Conservation (phyloP, 1,140 invertebrate genomes). For the Eulimnadia texana region DNA sequence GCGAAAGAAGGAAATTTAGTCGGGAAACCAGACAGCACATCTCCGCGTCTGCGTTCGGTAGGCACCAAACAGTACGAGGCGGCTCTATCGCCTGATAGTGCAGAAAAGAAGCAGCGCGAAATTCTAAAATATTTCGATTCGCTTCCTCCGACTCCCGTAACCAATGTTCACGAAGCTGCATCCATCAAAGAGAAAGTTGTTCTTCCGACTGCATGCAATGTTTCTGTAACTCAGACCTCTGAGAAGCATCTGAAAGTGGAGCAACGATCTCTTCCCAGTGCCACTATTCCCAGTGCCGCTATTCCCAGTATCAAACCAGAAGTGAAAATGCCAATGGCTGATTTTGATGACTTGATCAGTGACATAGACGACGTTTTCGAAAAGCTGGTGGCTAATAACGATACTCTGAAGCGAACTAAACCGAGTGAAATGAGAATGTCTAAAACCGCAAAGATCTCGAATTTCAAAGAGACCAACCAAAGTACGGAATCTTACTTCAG, state of each 20-base stretch:
- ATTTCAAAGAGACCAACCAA: not conserved
- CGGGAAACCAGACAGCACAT: slow-evolving; percentile 9
- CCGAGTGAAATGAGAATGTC: not conserved
- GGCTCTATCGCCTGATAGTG: slow-evolving; percentile 50
- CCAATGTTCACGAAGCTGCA: not conserved
- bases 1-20: slow-evolving; percentile 14
- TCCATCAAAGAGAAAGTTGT: not conserved
- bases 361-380: slow-evolving; percentile 13
- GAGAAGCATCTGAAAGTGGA: too few relatives aligned
- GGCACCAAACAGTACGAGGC: slow-evolving; percentile 61
- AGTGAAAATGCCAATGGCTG: not conserved
- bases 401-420: not conserved
- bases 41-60: slow-evolving; percentile 23
- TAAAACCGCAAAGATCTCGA: not conserved
- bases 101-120: slow-evolving; percentile 55
- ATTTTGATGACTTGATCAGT: not conserved
- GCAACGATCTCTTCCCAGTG: not conserved
- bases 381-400: slow-evolving; percentile 3
- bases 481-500: not conserved
- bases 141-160: not conserved
- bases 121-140: slow-evolving; percentile 31
- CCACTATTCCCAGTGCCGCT: not conserved
- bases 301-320: too few relatives aligned
- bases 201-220: too few relatives aligned
- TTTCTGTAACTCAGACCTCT: too few relatives aligned